These are phyloP conservation scores for Struthidea cinerea DNA, from an alignment of 2,113 vertebrate species.

Conservation along the genomic window DNA sequence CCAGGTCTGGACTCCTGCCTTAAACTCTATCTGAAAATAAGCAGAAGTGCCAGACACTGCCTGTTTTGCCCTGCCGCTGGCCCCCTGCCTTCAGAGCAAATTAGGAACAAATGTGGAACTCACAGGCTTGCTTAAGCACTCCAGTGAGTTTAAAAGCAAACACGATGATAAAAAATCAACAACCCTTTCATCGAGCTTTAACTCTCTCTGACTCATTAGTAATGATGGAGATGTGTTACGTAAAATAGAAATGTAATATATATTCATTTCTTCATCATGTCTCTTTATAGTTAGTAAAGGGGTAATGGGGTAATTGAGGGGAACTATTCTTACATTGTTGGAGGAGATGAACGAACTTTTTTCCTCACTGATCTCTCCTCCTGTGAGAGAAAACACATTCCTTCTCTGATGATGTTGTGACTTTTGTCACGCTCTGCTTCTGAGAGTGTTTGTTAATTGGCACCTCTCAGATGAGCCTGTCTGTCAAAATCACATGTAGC, in stretches of 20 bases:
- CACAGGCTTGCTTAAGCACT: neutral
- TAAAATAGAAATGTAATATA: neutral
- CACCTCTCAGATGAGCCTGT: conserved; percentile 39
- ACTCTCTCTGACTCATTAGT: neutral
- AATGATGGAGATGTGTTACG: neutral
- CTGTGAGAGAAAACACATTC: conserved; percentile 17
- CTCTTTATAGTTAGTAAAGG: neutral
- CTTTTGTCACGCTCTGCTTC: conserved; percentile 50
- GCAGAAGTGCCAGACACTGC: conserved; percentile 38
- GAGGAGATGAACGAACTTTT: conserved; percentile 1
- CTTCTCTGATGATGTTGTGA: conserved; percentile 47
- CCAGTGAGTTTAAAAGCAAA: conserved; percentile 26
- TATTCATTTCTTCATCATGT: neutral
- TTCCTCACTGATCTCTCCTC: neutral
- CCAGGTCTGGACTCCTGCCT: conserved; percentile 8
- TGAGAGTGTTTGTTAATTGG: conserved; percentile 59
- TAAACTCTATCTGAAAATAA: conserved; percentile 47
- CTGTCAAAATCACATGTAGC: conserved; percentile 39
- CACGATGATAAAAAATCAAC: neutral
- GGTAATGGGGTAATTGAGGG: neutral
- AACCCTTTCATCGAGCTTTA: neutral
- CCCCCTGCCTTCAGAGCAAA: conserved; percentile 36
- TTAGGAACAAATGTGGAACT: conserved; percentile 53
- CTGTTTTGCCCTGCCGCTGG: neutral
- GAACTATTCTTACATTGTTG: neutral